phyloP scores from a whole-genome alignment of 2,888 invertebrate species.

The Xanthostigma xanthostigma region DNA sequence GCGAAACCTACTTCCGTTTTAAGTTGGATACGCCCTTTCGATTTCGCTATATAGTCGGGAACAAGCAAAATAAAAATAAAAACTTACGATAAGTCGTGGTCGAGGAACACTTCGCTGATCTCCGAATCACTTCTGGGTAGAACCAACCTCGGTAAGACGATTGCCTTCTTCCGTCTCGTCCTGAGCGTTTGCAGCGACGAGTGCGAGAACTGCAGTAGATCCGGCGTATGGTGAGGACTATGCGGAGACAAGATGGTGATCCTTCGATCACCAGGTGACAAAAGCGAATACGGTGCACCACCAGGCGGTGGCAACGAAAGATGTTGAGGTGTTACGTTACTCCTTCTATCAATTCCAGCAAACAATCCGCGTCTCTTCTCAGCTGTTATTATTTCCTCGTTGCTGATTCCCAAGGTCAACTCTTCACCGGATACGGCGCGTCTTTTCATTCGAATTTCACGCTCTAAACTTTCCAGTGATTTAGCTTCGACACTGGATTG shows the following conservation, averaged over 20 bases:
- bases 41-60: too few species aligned
- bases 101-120: slow-evolving; percentile 47
- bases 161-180: slow-evolving; percentile 52
- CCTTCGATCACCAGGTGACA: slow-evolving; percentile 39
- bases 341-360: slow-evolving; percentile 46
- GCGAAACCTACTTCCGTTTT: too few species aligned
- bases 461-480: slow-evolving; percentile 42
- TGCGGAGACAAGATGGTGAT: slow-evolving; percentile 70
- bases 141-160: slow-evolving; percentile 58
- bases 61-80: slow-evolving; percentile 4
- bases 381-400: slow-evolving; percentile 34
- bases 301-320: slow-evolving; percentile 53
- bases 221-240: slow-evolving; percentile 55
- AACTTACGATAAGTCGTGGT: slow-evolving; percentile 48
- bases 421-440: slow-evolving; percentile 48
- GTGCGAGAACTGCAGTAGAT: slow-evolving; percentile 45
- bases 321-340: slow-evolving; percentile 44
- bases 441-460: slow-evolving; percentile 38
- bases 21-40: too few species aligned
- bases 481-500: slow-evolving; percentile 36
- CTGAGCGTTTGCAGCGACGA: slow-evolving; percentile 36
- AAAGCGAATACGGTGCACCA: slow-evolving; percentile 31
- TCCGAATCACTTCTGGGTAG: slow-evolving; percentile 63
- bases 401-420: slow-evolving; percentile 23
- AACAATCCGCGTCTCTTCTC: slow-evolving; percentile 52